Evolutionary conservation across 2,797 vertebrate genomes (phyloP).

Genomic region (Siniperca undulata): DNA sequence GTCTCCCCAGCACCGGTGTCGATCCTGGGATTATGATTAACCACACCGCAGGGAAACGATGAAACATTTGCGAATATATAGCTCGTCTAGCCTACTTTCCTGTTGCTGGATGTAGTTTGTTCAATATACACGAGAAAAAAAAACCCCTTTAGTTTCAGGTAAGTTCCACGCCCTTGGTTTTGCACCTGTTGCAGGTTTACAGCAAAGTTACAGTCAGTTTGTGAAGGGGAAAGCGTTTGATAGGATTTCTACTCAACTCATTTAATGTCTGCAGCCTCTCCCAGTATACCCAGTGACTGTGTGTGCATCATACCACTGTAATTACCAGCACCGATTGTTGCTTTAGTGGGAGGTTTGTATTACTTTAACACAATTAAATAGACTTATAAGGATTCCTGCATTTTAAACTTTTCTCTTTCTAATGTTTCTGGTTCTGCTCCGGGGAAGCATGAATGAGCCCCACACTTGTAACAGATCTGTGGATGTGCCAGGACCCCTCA

Average conservation of each 20-base stretch:
- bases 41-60: conserved; percentile 15
- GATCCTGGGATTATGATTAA: conserved; percentile 38
- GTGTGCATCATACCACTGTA: conserved; percentile 16
- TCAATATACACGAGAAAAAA: not conserved
- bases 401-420: not conserved
- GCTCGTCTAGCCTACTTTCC: not conserved
- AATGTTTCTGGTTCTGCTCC: conserved; percentile 1
- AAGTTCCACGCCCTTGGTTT: conserved; percentile 42
- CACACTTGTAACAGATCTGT: conserved; percentile 39
- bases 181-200: conserved; percentile 70
- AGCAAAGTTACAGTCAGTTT: conserved; percentile 10
- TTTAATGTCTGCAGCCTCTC: conserved; percentile 33
- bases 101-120: conserved; percentile 28
- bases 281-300: conserved; percentile 17
- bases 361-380: not conserved
- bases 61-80: not conserved
- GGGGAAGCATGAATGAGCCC: conserved; percentile 57
- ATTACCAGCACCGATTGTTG: conserved; percentile 27
- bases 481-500: conserved; percentile 80
- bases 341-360: not conserved
- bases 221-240: not conserved
- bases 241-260: not conserved
- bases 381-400: not conserved
- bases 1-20: conserved; percentile 46
- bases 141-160: conserved; percentile 29